Evolutionary conservation across 2,797 vertebrate genomes (phyloP).

Genomic region (Rhabdophis nuchalis): DNA sequence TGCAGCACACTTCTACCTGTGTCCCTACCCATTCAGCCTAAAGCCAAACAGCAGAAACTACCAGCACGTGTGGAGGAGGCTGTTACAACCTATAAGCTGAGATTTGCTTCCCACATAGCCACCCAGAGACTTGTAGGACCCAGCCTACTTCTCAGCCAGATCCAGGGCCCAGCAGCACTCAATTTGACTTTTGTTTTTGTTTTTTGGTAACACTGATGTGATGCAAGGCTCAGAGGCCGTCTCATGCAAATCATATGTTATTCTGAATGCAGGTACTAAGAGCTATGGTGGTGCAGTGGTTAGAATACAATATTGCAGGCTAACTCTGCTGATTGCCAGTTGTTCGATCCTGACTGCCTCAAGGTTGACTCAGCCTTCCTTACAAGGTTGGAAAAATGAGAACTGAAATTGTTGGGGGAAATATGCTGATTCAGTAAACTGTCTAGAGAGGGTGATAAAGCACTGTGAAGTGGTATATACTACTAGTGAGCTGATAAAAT

Average conservation of each 20-base stretch:
- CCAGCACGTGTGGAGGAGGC: neutral
- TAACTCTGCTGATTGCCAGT: neutral
- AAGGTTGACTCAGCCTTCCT: neutral
- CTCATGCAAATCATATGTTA: neutral
- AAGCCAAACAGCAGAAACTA: neutral
- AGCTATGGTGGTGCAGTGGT: neutral
- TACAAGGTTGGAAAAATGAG: no score
- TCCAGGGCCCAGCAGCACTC: neutral
- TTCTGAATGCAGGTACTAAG: neutral
- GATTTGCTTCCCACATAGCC: neutral
- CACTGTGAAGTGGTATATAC: no score
- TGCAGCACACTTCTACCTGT: neutral
- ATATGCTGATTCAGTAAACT: no score
- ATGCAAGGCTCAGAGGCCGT: neutral
- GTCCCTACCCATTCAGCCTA: neutral
- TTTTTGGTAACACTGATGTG: neutral
- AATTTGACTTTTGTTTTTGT: neutral
- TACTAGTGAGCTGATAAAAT: neutral
- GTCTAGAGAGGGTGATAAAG: no score
- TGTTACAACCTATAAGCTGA: neutral
- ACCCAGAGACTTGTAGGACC: neutral
- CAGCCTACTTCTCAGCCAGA: neutral
- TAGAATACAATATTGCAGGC: neutral
- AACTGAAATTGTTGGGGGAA: no score
- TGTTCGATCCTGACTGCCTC: neutral